A percentile compares a stretch with the other conserved stretches of the same genome.
Evolutionary conservation across 2,888 invertebrate species (phyloP).

Genomic region (Clostera curtula): DNA sequence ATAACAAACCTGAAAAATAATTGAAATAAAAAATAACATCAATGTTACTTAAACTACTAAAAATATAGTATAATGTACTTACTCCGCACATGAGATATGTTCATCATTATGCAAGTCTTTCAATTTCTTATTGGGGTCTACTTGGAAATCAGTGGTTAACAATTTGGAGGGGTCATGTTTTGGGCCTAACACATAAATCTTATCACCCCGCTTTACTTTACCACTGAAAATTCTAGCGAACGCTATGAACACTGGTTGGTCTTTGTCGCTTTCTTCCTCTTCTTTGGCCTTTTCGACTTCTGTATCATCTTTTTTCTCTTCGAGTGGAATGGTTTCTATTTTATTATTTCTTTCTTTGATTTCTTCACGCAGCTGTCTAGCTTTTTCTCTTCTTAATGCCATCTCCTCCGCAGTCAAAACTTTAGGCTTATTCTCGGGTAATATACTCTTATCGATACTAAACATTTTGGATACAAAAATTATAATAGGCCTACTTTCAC

Average conservation of each 20-base stretch:
- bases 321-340: constrained; percentile 21
- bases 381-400: constrained; percentile 78
- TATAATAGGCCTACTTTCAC: constrained; percentile 78
- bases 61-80: no score
- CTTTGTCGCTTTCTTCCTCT: constrained; percentile 42
- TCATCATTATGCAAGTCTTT: constrained; percentile 77
- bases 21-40: neutral
- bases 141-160: constrained; percentile 48
- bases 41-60: neutral
- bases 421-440: constrained; percentile 88
- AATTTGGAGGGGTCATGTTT: constrained; percentile 87
- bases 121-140: constrained; percentile 66
- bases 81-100: constrained; percentile 78
- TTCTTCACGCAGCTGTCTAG: constrained; percentile 79
- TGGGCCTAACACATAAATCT: constrained; percentile 88
- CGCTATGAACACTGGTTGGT: constrained; percentile 85
- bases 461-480: constrained; percentile 94
- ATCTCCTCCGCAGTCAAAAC: constrained; percentile 85
- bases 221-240: constrained; percentile 97
- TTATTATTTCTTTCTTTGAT: constrained; percentile 47
- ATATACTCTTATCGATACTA: constrained; percentile 80
- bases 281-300: constrained; percentile 36
- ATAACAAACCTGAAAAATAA: neutral
- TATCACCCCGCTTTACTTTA: constrained; percentile 82
- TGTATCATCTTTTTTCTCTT: constrained; percentile 30